Evolutionary conservation across 2,888 invertebrate genomes (phyloP), one percentile per base, ranked within the genome.

Genomic region (Abrostola tripartita): DNA sequence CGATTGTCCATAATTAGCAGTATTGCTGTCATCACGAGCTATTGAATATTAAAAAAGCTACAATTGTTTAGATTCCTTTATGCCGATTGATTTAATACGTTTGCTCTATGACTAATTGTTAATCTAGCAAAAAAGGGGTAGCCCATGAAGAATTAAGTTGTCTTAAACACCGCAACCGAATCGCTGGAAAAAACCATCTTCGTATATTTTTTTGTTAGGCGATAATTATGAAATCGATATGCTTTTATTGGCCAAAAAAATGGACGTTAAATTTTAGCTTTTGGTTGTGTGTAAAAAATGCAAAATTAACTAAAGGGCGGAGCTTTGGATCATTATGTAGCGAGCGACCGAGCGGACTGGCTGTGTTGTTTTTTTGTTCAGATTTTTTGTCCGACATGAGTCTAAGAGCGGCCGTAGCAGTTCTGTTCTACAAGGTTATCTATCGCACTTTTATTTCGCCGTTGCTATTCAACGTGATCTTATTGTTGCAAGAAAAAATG

Each of bases 341-440:
- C 86, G 87, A 88, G 83, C 89, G 85, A 80, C 85, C 75, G 82
- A 86, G 81, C 85, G 85, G 86, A 88, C 87, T 86, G 85, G 84
- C 88, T 83, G 85, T 82, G 83, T 86, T 74, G 76, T 85, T 92
- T 92, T 47, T 92, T 92, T 93, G 90, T 85, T 84, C 74, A 72
- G 58, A 76, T 89, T 92, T 90, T 93, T 92, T 92, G 85, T 81
- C 77, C 77, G 81, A 81, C 87, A 85, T 85, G 86, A 88, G 88
- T 86, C 87, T 81, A 84, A 84, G 87, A 79, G 84, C 44, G 78
- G 82, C 82, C 82, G 85, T 88, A 85, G 90, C 90, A 88, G 90
- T 90, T 91, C 88, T 86, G 84, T 88, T 89, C 86, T 80, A 83
- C 93, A 93, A 93, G 93, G 93, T 90, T 91, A 88, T 83, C 85